Evolutionary conservation across 2,888 invertebrate species (phyloP).

Genomic region (Temnothorax rugatulus): DNA sequence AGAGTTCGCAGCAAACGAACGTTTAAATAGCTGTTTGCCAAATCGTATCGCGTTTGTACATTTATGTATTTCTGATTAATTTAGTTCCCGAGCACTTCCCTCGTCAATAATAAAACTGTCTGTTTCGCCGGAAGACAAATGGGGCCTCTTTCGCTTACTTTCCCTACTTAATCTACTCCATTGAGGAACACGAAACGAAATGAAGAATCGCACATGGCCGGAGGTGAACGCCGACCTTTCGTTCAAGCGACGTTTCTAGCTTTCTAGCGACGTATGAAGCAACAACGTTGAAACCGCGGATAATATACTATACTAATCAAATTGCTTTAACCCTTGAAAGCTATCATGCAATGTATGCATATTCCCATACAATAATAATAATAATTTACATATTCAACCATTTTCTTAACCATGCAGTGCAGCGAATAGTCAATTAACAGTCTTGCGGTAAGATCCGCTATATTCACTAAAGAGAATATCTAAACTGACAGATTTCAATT

Average conservation of each 20-base stretch:
- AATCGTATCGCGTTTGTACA: not conserved
- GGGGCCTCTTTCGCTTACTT: conserved; percentile 4
- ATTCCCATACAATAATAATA: not conserved
- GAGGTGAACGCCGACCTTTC: conserved; percentile 44
- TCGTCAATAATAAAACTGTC: not conserved
- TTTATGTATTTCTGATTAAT: not conserved
- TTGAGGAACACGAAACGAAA: conserved; percentile 16
- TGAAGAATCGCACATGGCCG: conserved; percentile 32
- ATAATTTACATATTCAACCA: not conserved
- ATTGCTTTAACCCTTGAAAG: conserved; percentile 20
- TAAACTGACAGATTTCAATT: not conserved
- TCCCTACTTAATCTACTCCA: conserved; percentile 36
- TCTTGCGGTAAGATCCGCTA: not conserved
- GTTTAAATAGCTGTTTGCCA: not conserved
- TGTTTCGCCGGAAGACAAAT: not conserved
- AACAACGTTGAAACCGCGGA: not conserved
- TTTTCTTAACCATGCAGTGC: not conserved
- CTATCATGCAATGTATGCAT: not conserved
- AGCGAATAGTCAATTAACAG: not conserved
- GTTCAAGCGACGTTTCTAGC: conserved; percentile 23
- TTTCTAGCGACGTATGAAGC: conserved; percentile 36
- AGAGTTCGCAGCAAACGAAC: not conserved
- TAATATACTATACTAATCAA: not conserved
- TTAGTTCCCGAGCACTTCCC: not conserved
- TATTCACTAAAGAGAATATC: not conserved